A percentile compares a stretch with the other conserved stretches of the same genome.
Conservation (phyloP, 2,797 vertebrate species). For the Pangasius krempfi region DNA sequence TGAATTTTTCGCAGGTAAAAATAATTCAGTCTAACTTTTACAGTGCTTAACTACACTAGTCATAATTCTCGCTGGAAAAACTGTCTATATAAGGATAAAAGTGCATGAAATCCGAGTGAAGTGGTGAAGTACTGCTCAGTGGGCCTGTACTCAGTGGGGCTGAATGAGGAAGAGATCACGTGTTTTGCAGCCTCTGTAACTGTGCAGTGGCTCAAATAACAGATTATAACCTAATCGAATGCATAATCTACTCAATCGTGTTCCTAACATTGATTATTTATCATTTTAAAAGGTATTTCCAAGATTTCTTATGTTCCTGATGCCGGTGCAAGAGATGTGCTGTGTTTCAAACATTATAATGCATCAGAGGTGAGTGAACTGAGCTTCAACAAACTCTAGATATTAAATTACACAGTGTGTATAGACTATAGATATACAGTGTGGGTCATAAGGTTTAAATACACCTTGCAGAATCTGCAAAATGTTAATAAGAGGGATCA, state of each 20-base stretch:
- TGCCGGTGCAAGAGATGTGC: constrained; percentile 61
- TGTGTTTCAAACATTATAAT: constrained; percentile 73
- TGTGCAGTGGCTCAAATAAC: not conserved
- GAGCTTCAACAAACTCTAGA: not conserved
- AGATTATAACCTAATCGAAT: not conserved
- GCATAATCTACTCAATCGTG: not conserved
- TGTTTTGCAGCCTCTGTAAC: not conserved
- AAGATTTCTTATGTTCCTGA: constrained; percentile 64
- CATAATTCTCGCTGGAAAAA: not conserved
- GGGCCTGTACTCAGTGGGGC: not conserved
- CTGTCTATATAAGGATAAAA: not conserved
- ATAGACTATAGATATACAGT: too few species aligned
- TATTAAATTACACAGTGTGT: not conserved
- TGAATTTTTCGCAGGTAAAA: constrained; percentile 62
- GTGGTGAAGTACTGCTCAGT: too few species aligned
- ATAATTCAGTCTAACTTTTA: not conserved
- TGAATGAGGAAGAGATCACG: not conserved
- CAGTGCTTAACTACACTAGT: too few species aligned
- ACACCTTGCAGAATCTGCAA: too few species aligned
- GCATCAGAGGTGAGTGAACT: constrained; percentile 58
- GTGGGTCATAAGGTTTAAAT: too few species aligned
- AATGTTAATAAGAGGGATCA: too few species aligned
- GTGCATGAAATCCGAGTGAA: not conserved
- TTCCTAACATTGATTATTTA: not conserved
- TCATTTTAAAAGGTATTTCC: constrained; percentile 60